Evolutionary conservation across 1,140 invertebrate genomes (phyloP), one percentile per base, ranked within the genome.

Genomic region (Cyrtorhinus lividipennis): DNA sequence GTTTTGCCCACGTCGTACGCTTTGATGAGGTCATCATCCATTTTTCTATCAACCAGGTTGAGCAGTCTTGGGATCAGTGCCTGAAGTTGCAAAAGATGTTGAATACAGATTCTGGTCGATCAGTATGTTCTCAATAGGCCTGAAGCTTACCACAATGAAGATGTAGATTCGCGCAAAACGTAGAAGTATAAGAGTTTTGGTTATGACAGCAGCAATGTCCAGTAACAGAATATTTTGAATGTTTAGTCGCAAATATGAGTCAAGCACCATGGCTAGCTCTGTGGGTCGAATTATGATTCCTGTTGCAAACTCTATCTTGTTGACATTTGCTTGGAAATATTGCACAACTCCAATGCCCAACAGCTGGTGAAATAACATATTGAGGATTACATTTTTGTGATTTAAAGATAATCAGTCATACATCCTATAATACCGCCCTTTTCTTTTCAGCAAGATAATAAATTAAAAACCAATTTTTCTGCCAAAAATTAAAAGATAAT

Each of bases 1-100:
- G 61, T 48, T 62, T 62, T 62, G 1, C 61, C 61, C n/a, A 62
- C 56, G 20, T 62, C 61, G 46, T 62, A 62, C 18, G 15, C n/a
- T 18, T 62, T 46, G 15, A 62, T 24, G 3, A 62, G 46, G 56
- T 46, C 46, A 18, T 62, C 46, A 22, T 62, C 61, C 20, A 62
- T 59, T 59, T 30, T 26, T 30, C 26, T 26, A n/a, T 59, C 58
- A 30, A 59, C 58, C n/a, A 59, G n/a, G 26, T 59, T 59, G 15
- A 59, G 27, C 25, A 59, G 13, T 30, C 38, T 59, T 8, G 58
- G 58, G 13, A 59, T 59, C n/a, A 59, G 24, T 1, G 58, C 58
- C 58, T 59, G 58, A 30, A 59, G 18, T 8, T 5, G 15, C 15
- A 38, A 38, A 38, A 38, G 15, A 15, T 38, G 5, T 5, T 38